Conservation (phyloP, 2,888 invertebrate genomes). For the Therioaphis trifolii region DNA sequence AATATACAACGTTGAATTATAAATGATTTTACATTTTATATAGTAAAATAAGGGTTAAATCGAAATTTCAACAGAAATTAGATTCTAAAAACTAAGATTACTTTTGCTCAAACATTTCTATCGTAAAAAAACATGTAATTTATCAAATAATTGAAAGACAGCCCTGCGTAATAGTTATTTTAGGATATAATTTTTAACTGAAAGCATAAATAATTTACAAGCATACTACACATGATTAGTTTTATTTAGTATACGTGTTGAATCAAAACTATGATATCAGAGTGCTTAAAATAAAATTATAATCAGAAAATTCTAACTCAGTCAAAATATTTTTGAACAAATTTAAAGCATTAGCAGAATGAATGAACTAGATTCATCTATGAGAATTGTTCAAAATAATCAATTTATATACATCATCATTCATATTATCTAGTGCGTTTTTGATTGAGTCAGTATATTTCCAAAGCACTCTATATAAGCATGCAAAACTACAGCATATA, state of each 20-base stretch:
- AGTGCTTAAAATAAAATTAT: background rate
- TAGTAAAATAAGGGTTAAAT: background rate
- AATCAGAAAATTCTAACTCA: background rate
- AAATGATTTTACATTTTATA: background rate
- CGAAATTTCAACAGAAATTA: background rate
- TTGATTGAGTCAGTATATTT: background rate
- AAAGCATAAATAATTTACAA: background rate
- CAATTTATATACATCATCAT: background rate
- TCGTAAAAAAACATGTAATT: background rate
- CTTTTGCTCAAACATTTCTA: too few species aligned
- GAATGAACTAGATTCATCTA: too few species aligned
- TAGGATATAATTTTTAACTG: background rate
- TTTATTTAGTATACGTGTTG: background rate
- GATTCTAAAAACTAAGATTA: too few species aligned
- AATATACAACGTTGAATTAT: background rate
- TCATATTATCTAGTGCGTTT: background rate
- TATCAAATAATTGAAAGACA: constrained; percentile 12
- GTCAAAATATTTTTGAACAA: background rate
- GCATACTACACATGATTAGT: background rate
- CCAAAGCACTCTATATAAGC: background rate
- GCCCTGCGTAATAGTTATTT: background rate
- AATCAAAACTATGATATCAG: background rate
- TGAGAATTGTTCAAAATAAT: too few species aligned
- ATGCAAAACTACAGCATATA: background rate
- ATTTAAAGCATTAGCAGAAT: background rate